Evolutionary conservation across 2,797 vertebrate genomes (phyloP), one percentile per base, ranked within the genome.

Genomic region (Schizopygopsis malacanthus): DNA sequence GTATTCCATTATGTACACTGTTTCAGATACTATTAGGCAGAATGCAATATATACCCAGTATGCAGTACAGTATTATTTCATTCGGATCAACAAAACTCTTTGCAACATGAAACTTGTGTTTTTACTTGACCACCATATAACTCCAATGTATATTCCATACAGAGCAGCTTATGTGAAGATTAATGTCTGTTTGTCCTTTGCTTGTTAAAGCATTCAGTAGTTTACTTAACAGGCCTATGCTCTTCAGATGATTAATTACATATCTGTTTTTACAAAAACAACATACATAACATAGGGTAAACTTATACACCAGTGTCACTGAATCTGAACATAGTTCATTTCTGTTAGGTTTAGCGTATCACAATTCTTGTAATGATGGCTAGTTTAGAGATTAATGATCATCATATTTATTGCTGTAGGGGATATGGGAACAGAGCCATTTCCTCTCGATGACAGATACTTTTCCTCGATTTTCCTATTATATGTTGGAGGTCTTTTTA

Each of bases 141-240:
- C 91, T 54, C 56, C 65, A 79, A 87, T 92, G 92, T 92, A 92
- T 91, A 93, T 93, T 94, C 91, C 91, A 89, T 82, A 75, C 22
- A 59, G 67, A 85, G 88, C 91, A 89, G 88, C 90, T 86, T 92
- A 90, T 63, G 43, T 79, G 69, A 67, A 89, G 80, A 92, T 89
- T 75, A 92, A 92, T 91, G 86, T 70, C 79, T 37, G n/a, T 86
- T 79, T 85, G 77, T 71, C 50, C 89, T 85, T 90, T 76, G 69
- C 87, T 86, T 61, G 6, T 82, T 86, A 76, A 84, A 85, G 84
- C 47, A 83, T 81, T 81, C 56, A 82, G 84, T 87, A 87, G 89
- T 86, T 90, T 87, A 89, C 80, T 76, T 73, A 82, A 33, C 67
- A 85, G 88, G 75, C 84, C 77, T 75, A 71, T 70, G 86, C 86